Evolutionary conservation across 1,140 invertebrate species (phyloP), one percentile per base, ranked within the genome.

Genomic region (Macrosteles quadrilineatus): DNA sequence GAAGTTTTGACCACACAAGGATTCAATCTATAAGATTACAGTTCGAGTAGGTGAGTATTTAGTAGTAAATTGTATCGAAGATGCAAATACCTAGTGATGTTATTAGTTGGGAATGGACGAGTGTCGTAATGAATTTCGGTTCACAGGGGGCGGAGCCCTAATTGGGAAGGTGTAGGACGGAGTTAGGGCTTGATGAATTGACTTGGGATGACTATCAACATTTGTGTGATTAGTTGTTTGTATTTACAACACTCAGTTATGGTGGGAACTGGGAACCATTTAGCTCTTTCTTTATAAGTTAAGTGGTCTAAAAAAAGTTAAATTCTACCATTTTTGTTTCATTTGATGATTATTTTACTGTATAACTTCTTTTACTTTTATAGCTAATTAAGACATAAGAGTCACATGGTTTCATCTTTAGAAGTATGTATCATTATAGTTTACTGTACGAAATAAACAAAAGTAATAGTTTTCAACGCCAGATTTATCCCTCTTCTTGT

Each of bases 151-250:
- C 14, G 55, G 55, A 29, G 9, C 6, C 21, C 25, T 6, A 29
- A 59, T 25, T 25, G n/a, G 55, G 55, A n/a, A 23, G 21, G 55
- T 30, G 55, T 59, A 29, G 55, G 55, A 12, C 21, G 14, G 23
- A 25, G 27, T 21, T 21, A n/a, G 47, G 47, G 47, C 9, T 14
- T 59, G 55, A 59, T 59, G 12, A 59, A 59, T 59, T 23, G 55
- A 59, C 27, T 27, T 30, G 4, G 55, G 55, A 59, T 59, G 55
- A 59, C 55, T 59, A 59, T 59, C 55, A 23, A 29, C 23, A 9
- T 11, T 25, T 9, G 55, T 59, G 25, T 59, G 55, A 59, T 59
- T 59, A 23, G 55, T 59, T 59, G 55, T 59, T 59, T 59, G 23
- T 59, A 59, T 59, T n/a, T 59, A 59, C 23, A 21, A 59, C 14